A percentile compares a stretch with the other conserved stretches of the same genome.
These are phyloP conservation scores for Brachyistius frenatus DNA, from an alignment of 2,113 vertebrate species.

Conservation along the genomic window DNA sequence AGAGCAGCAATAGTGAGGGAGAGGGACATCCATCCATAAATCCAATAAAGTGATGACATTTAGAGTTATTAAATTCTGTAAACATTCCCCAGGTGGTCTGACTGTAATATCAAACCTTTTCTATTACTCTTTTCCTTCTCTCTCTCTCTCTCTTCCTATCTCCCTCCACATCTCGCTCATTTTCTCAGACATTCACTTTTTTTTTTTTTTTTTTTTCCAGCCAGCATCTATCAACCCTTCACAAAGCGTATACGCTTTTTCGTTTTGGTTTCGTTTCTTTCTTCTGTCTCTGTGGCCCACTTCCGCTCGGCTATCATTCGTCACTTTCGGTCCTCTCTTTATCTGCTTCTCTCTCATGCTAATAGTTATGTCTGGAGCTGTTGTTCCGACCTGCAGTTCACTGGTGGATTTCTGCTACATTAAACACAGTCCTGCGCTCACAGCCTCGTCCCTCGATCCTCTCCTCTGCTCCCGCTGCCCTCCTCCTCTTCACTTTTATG, in stretches of 20 bases:
- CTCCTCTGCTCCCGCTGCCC: neutral
- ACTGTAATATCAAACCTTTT: conserved; percentile 67
- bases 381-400: neutral
- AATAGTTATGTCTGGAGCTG: conserved; percentile 23
- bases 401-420: conserved; percentile 44
- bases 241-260: neutral
- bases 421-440: conserved; percentile 27
- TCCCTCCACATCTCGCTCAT: conserved; percentile 22
- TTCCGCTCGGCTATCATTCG: neutral
- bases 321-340: neutral
- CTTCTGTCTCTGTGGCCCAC: neutral
- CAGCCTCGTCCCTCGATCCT: conserved; percentile 12
- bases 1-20: conserved; percentile 24
- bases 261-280: conserved; percentile 7
- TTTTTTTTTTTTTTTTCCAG: neutral
- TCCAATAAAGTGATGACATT: conserved; percentile 83
- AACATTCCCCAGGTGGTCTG: conserved; percentile 77
- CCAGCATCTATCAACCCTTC: conserved; percentile 31
- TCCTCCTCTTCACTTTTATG: neutral
- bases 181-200: conserved; percentile 25
- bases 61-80: conserved; percentile 80
- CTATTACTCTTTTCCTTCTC: conserved; percentile 13
- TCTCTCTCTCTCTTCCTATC: neutral
- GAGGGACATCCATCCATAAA: conserved; percentile 70
- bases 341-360: conserved; percentile 1